Evolutionary conservation across 2,113 vertebrate genomes (phyloP), one percentile per base, ranked within the genome.

Genomic region (Phyllopteryx taeniolatus): DNA sequence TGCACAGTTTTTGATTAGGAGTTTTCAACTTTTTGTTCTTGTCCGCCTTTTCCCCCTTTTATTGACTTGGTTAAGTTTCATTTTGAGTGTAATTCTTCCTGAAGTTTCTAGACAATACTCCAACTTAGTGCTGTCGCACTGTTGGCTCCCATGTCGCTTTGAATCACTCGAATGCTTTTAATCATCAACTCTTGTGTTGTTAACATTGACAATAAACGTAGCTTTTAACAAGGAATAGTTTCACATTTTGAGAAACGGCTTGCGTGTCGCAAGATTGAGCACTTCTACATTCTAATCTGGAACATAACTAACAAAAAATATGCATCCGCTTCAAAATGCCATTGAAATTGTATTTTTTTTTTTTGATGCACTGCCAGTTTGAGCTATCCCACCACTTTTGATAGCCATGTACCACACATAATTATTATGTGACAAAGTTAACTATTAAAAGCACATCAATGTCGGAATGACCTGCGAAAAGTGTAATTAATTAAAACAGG

Each of bases 11-110:
- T 83, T 89, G 86, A 87, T 88, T 87, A 79, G 15, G 74, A 86
- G 74, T 87, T 88, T 85, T 82, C 79, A 86, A 83, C 77, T 86
- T 85, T 86, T 84, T 84, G 80, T 83, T 87, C 81, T 89, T 84
- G 81, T 87, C 85, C 43, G 27, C 39, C 70, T 73, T 79, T 77
- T 63, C 27, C 31, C 20, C 11, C 64, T 17, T 69, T 69, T 79
- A 70, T 63, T 64, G 5, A 66, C 68, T 83, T 57, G 44, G 11
- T 81, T 78, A 46, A 73, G 66, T 87, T 83, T 88, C 68, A 70
- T 70, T 78, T 82, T 79, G 78, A 85, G 79, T 71, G 85, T 81
- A 81, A 81, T 82, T 42, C 80, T 68, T 81, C 72, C 33, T 70
- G 65, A 83, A 68, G 81, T 81, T 85, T 79, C 71, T 70, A 74